Evolutionary conservation across 2,888 invertebrate species (phyloP).

Genomic region (Oscheius myriophilus): DNA sequence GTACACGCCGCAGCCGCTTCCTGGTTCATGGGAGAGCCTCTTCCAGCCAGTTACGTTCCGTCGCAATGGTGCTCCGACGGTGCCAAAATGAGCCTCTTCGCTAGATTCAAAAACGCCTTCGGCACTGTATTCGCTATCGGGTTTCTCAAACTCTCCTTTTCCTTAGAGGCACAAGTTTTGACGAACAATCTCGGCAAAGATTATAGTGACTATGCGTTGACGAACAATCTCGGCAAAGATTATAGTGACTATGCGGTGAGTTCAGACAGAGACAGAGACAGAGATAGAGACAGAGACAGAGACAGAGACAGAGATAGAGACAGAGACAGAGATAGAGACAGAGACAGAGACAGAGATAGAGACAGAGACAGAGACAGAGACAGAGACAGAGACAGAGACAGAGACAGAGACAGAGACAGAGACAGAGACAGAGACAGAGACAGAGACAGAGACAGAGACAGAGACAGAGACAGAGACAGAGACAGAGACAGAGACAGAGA

Average conservation of each 20-base stretch:
- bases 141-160: neutral
- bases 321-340: too few species aligned
- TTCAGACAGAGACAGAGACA: neutral
- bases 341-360: neutral
- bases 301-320: too few species aligned
- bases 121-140: too few species aligned
- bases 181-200: too few species aligned
- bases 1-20: constrained; percentile 36
- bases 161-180: too few species aligned
- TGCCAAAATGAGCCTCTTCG: neutral
- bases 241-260: neutral
- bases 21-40: constrained; percentile 32
- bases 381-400: neutral
- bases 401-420: too few species aligned
- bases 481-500: too few species aligned
- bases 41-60: constrained; percentile 20
- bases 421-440: too few species aligned
- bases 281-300: neutral
- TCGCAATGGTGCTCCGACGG: neutral
- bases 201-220: neutral
- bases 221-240: neutral
- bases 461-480: neutral
- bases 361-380: neutral
- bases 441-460: neutral
- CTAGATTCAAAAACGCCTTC: neutral